Percentiles rank a stretch among this genome's conserved stretches.
These are phyloP conservation scores for Perdita meconis DNA, from an alignment of 2,888 invertebrate genomes.

Conservation along the genomic window DNA sequence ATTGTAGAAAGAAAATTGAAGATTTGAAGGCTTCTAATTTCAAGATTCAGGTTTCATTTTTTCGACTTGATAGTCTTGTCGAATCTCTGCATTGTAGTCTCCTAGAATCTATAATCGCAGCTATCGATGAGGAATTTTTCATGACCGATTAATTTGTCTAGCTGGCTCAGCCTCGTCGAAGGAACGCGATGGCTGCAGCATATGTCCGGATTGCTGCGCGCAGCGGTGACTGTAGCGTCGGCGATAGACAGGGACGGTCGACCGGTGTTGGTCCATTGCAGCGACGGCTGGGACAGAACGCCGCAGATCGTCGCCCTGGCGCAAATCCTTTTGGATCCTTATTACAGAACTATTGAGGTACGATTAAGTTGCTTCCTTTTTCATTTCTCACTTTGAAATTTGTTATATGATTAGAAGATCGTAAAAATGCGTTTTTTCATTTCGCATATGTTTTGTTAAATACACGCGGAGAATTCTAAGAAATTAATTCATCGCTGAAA, in stretches of 20 bases:
- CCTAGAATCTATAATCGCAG: too few relatives aligned
- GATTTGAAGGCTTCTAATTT: too few relatives aligned
- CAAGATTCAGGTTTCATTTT: too few relatives aligned
- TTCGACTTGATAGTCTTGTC: too few relatives aligned
- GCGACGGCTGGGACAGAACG: slow-evolving; percentile 99
- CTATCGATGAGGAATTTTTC: not conserved
- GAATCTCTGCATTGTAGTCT: too few relatives aligned
- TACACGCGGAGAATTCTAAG: too few relatives aligned
- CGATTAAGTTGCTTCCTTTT: slow-evolving; percentile 57
- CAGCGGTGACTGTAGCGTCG: slow-evolving; percentile 92
- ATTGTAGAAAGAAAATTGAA: too few relatives aligned
- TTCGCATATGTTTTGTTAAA: too few relatives aligned
- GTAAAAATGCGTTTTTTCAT: too few relatives aligned
- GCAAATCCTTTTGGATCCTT: slow-evolving; percentile 96
- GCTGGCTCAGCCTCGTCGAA: slow-evolving; percentile 95
- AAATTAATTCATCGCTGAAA: too few relatives aligned
- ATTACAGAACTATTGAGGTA: slow-evolving; percentile 96
- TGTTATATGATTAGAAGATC: too few relatives aligned
- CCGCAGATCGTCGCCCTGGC: slow-evolving; percentile 98
- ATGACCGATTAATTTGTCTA: slow-evolving; percentile 83
- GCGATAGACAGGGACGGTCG: slow-evolving; percentile 92
- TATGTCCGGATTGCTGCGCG: slow-evolving; percentile 92
- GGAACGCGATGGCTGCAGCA: slow-evolving; percentile 96
- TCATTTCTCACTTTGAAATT: too few relatives aligned
- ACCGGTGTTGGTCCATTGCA: slow-evolving; percentile 98